phyloP scores from a whole-genome alignment of 2,113 vertebrate genomes.

The Etia nguti region DNA sequence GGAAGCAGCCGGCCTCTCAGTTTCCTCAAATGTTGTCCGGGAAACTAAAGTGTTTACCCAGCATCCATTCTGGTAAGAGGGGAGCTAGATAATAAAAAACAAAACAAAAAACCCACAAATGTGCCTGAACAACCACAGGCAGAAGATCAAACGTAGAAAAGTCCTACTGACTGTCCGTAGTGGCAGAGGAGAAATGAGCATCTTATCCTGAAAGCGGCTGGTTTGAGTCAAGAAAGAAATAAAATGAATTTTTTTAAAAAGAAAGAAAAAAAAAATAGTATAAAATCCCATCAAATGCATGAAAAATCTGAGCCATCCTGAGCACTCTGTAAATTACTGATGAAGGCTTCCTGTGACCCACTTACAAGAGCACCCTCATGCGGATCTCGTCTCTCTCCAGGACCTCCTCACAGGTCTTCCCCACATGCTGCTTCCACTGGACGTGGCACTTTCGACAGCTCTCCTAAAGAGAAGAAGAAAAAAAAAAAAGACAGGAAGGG shows the following conservation, averaged over 20 bases:
- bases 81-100: not conserved
- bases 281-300: not conserved
- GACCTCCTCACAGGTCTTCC: slow-evolving; percentile 90
- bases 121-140: not conserved
- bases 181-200: not conserved
- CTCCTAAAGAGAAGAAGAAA: slow-evolving; percentile 70
- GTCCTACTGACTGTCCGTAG: not conserved
- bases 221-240: not conserved
- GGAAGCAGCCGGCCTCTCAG: slow-evolving; percentile 55
- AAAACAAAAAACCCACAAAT: not conserved
- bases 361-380: slow-evolving; percentile 91
- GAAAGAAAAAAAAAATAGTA: no score
- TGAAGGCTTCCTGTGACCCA: slow-evolving; percentile 2
- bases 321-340: not conserved
- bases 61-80: not conserved
- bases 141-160: not conserved
- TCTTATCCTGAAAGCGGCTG: not conserved
- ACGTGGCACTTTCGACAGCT: slow-evolving; percentile 93
- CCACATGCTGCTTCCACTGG: slow-evolving; percentile 91
- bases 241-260: not conserved
- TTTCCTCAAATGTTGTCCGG: slow-evolving; percentile 53
- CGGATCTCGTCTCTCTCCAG: slow-evolving; percentile 91
- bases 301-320: not conserved
- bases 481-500: not conserved
- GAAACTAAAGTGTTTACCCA: slow-evolving; percentile 41